These are phyloP conservation scores for Acromyrmex heyeri DNA, from an alignment of 1,140 invertebrate genomes.

Conservation along the genomic window DNA sequence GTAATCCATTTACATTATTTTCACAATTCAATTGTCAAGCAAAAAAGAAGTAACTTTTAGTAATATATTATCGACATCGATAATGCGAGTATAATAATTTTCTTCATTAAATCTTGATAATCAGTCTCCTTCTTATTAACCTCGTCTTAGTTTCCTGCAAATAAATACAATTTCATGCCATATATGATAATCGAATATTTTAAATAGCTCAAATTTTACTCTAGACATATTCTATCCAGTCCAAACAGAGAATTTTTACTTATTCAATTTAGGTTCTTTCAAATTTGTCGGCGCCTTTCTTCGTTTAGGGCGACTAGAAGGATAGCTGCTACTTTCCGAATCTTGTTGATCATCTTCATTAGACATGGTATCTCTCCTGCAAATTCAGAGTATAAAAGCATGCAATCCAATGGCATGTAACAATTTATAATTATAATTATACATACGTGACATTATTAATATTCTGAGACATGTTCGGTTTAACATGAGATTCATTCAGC, in stretches of 20 bases:
- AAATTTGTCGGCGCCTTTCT: slow-evolving; percentile 76
- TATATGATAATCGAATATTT: neutral
- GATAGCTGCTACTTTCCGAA: slow-evolving; percentile 70
- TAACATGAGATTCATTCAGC: slow-evolving; percentile 68
- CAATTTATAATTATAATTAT: neutral
- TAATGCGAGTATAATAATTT: slow-evolving; percentile 5
- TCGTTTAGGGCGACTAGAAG: slow-evolving; percentile 73
- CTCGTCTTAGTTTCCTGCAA: slow-evolving; percentile 67
- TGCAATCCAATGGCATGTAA: neutral
- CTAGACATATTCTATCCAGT: neutral
- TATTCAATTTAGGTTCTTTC: slow-evolving; percentile 76
- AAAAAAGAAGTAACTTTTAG: neutral
- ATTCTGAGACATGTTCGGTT: slow-evolving; percentile 21
- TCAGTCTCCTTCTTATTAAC: neutral
- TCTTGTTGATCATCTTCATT: slow-evolving; percentile 66
- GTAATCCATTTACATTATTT: neutral
- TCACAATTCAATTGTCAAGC: neutral
- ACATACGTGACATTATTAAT: slow-evolving; percentile 57
- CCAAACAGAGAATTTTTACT: slow-evolving; percentile 47
- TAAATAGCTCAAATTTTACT: neutral
- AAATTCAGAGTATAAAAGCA: neutral
- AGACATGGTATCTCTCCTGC: slow-evolving; percentile 13
- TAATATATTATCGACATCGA: neutral
- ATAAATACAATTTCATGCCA: neutral
- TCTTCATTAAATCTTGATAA: slow-evolving; percentile 11